phyloP scores from a whole-genome alignment of 2,113 vertebrate genomes.

The Camelus bactrianus region DNA sequence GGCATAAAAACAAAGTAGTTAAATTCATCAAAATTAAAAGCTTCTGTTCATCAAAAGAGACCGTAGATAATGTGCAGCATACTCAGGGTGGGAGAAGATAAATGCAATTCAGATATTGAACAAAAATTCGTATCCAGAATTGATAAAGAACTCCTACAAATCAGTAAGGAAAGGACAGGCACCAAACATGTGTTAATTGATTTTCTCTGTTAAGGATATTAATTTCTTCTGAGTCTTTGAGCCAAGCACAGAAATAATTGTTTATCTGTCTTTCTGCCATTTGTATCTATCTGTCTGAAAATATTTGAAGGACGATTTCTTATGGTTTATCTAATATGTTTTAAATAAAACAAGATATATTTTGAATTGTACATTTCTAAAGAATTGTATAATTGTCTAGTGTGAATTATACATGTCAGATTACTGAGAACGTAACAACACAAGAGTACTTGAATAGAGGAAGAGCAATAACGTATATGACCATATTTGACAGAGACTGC shows the following conservation, averaged over 20 bases:
- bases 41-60: not conserved
- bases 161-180: no score
- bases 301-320: not conserved
- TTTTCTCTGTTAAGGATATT: not conserved
- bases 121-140: not conserved
- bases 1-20: not conserved
- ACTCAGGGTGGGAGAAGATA: not conserved
- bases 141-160: not conserved
- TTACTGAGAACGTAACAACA: not conserved
- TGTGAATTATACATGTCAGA: not conserved
- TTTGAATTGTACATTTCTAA: not conserved
- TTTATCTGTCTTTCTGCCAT: not conserved
- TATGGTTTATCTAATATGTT: not conserved
- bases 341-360: slow-evolving; percentile 1
- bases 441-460: not conserved
- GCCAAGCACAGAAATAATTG: not conserved
- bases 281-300: slow-evolving; percentile 3
- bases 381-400: not conserved
- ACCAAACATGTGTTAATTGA: not conserved
- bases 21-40: not conserved
- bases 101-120: not conserved
- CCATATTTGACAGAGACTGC: not conserved
- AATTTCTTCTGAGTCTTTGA: not conserved
- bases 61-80: not conserved
- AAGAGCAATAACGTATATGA: not conserved